Base-by-base conservation (phyloP, 2,113 vertebrate genomes). In the Psittacula cyanocephala region DNA sequence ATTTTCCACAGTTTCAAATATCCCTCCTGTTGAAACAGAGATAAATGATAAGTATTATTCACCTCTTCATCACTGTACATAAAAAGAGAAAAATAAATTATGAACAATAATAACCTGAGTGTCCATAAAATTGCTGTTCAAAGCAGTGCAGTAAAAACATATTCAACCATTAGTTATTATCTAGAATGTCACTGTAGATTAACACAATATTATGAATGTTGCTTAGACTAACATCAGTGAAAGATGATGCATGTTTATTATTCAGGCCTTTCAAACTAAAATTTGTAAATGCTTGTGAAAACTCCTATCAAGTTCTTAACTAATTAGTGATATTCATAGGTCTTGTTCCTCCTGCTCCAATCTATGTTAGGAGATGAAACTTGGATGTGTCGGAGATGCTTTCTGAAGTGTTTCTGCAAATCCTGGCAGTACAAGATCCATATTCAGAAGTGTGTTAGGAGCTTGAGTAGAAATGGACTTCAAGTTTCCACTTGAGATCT, bases 1-100 rank as follows among this genome's bases (percentile, higher is more conserved):
- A 75, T 99, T 99, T 98, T 99, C 99, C 95, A 99, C 97, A 14
- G 99, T 99, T 98, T 99, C 99, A 80, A 99, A 99, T 97, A 99
- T 99, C 80, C 99, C 99, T 93, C 99, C 99, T 99, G 98, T 71
- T 96, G 93, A 98, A 82, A 95, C 28, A 97, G 91, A 98, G 91
- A 98, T 20, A 94, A 74, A 97, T 53, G 70, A 85, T 52, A 90
- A 95, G 57, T 68, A 63, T 96, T 97, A 96, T 74, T 94, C 89
- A 84, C 44, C 55, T 83, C 50, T 91, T 55, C 43, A 55, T 77
- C 24, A 17, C 71, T 64, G 75, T 65, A 52, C 19, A 81, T 46
- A 53, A 69, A 78, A 89, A 88, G 35, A 92, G 67, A 81, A 82
- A 67, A 74, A 71, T 35, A 79, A 88, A 67, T 24, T 49, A 75